phyloP scores from a whole-genome alignment of 2,888 invertebrate species.

The Drosophila mayaguana region DNA sequence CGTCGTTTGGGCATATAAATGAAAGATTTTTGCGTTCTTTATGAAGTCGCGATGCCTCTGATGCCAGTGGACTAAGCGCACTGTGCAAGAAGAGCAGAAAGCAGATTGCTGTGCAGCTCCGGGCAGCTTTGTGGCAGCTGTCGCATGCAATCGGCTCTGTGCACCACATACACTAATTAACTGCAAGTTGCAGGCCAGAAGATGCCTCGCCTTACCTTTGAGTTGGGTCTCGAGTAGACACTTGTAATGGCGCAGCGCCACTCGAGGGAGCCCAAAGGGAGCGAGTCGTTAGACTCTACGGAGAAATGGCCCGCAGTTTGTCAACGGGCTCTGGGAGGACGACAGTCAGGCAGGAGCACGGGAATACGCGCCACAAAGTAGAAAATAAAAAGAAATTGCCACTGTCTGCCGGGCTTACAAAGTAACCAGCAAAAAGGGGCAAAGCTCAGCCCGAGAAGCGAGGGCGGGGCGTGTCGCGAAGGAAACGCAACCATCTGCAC shows the following conservation, averaged over 20 bases:
- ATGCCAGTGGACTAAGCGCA: conserved; percentile 13
- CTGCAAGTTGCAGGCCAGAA: conserved; percentile 54
- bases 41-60: conserved; percentile 50
- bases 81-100: not conserved
- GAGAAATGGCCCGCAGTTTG: conserved; percentile 57
- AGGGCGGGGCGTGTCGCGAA: conserved; percentile 37
- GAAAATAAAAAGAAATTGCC: conserved; percentile 76
- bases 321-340: conserved; percentile 54
- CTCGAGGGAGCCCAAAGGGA: conserved; percentile 55
- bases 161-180: conserved; percentile 73
- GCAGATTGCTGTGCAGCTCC: conserved; percentile 14
- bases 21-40: conserved; percentile 24
- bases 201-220: conserved; percentile 49
- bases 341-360: conserved; percentile 19
- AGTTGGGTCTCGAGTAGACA: conserved; percentile 55
- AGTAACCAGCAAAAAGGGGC: conserved; percentile 42
- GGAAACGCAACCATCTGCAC: conserved; percentile 80
- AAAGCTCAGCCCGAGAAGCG: conserved; percentile 16
- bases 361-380: conserved; percentile 57
- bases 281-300: conserved; percentile 25
- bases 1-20: conserved; percentile 41
- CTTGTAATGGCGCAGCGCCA: conserved; percentile 68
- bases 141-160: conserved; percentile 68
- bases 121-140: conserved; percentile 47
- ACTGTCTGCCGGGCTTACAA: conserved; percentile 62